These are phyloP conservation scores for Selene dorsalis DNA, from an alignment of 2,797 vertebrate species.

Conservation along the genomic window DNA sequence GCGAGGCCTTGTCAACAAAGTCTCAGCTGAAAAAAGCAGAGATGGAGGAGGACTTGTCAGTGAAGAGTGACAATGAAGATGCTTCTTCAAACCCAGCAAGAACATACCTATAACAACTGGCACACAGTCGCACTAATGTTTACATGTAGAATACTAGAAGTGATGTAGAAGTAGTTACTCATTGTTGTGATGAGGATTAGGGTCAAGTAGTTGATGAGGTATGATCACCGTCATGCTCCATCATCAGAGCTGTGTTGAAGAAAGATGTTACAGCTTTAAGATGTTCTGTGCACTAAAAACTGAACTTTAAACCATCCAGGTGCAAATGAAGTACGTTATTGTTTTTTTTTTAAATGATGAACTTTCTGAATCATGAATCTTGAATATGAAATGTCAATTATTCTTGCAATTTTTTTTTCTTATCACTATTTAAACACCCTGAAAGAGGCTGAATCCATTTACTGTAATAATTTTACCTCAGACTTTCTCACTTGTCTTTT, in stretches of 20 bases:
- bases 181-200: neutral
- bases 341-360: neutral
- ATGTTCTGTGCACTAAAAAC: conserved; percentile 10
- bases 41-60: conserved; percentile 50
- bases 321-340: conserved; percentile 22
- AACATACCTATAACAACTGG: conserved; percentile 76
- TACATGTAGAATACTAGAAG: neutral
- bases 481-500: neutral
- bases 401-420: neutral
- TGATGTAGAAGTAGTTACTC: conserved; percentile 13
- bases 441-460: neutral
- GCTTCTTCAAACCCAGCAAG: conserved; percentile 55
- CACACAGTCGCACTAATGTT: neutral
- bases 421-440: conserved; percentile 28
- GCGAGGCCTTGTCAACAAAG: conserved; percentile 72
- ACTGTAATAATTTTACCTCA: neutral
- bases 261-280: neutral
- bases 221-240: neutral
- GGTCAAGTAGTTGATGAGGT: neutral
- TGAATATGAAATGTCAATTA: conserved; percentile 1
- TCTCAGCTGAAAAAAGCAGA: conserved; percentile 71
- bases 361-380: neutral
- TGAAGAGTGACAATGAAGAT: conserved; percentile 48
- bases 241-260: conserved; percentile 4
- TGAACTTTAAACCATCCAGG: neutral